Base-by-base conservation (phyloP, 2,888 invertebrate species). In the Galerucella calmariensis region DNA sequence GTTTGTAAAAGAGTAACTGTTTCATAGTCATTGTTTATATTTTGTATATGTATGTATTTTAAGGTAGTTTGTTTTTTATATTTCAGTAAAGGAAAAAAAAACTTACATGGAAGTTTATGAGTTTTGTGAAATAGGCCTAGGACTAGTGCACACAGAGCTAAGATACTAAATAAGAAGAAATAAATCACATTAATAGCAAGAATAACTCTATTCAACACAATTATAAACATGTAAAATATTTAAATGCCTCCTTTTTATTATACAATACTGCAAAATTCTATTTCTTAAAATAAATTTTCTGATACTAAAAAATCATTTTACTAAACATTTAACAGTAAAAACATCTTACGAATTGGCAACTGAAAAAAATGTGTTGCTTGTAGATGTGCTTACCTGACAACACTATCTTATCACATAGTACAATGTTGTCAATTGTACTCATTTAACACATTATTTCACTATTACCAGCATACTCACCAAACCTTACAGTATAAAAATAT, bases 1-100 rank as follows among this genome's bases (percentile, higher is more conserved):
- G 72, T 85, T 65, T 87, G 86, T 82, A 84, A 86, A 79, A 82
- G 81, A 77, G 84, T 87, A 10, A 75, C 78, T n/a, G 44, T 35
- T 35, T 24, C 58, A 12, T 58, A 48, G 48, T 14, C 0, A 48
- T 48, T 48, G 48, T 48, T 59, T 59, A 11, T 59, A 24, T 10
- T 24, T 59, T 20, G 11, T 6, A 35, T 5, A 35, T 35, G 35
- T 35, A 35, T 6, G 35, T 35, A 35, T 35, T 6, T 35, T 35
- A 6, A 35, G 35, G 35, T 27, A 27, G 6, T 35, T 35, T 35
- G 35, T 35, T 35, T 11, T 24, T 59, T 2, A 59, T 58, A 24
- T 46, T 12, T 46, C 2, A 12, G 46, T 12, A 14, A 48, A 48
- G 5, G 8, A 9, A 41, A 41, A 41, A 41, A 41, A 41, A 41